Evolutionary conservation across 2,888 invertebrate genomes (phyloP).

Genomic region (Stegophylla sp.): DNA sequence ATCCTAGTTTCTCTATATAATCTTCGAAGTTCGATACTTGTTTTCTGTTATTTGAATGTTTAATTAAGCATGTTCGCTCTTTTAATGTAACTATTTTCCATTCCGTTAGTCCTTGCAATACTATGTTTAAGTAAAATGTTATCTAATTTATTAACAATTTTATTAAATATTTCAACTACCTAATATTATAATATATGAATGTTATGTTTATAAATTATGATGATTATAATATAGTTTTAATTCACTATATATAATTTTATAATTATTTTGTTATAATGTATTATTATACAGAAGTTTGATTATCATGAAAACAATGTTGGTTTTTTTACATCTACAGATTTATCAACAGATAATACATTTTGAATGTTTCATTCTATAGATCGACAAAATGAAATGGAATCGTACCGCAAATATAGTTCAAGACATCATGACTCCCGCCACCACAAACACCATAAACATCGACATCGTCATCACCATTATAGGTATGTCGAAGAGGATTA

Average conservation of each 20-base stretch:
- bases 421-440: constrained; percentile 57
- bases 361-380: constrained; percentile 14
- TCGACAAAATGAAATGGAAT: constrained; percentile 53
- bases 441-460: constrained; percentile 47
- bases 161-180: background rate
- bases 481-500: constrained; percentile 14
- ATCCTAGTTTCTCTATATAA: background rate
- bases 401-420: constrained; percentile 51
- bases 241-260: background rate
- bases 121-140: background rate
- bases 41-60: background rate
- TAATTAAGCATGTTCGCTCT: background rate
- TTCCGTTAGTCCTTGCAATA: background rate
- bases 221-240: background rate
- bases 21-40: background rate
- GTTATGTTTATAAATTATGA: background rate
- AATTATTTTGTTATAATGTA: background rate
- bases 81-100: background rate
- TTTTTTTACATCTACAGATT: background rate
- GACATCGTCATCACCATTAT: constrained; percentile 49
- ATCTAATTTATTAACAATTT: background rate
- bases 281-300: background rate
- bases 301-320: constrained; percentile 17
- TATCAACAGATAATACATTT: background rate
- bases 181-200: background rate